Base-by-base conservation (phyloP, 2,888 invertebrate genomes). In the Colostygia pectinataria region DNA sequence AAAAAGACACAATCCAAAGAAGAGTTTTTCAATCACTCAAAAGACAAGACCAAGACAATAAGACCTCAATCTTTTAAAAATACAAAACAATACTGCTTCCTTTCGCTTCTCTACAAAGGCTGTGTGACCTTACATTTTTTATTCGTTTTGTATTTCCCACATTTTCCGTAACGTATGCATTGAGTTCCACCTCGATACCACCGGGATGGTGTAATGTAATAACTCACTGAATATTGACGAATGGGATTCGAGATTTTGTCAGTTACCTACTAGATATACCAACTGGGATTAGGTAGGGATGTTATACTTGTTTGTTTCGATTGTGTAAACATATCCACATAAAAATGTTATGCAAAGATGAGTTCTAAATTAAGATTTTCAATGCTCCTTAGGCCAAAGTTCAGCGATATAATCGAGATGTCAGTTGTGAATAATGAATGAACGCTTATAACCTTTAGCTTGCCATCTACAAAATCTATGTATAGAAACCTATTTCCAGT, bases 161-260 rank as follows among this genome's bases (percentile, higher is more conserved):
- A 40, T 48, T 15, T 42, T 32, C 42, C 12, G 41, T 47, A 52
- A 43, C 43, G 36, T 53, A 53, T 52, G 55, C 52, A 51, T 48
- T 32, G 52, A 44, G 29, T 48, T 50, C 18, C 44, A 44, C 44
- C 44, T 39, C 38, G 25, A 38, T 25, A 41, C 52, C 52, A 27
- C 34, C 9, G 55, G 52, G 44, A 52, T 20, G 33, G 12, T 8
- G 52, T 34, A 52, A 55, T 52, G 52, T 55, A 55, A 55, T 55
- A 55, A 52, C 52, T 48, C 12, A 8, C 36, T 42, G 55, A 48
- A 48, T 49, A 53, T 53, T 53, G 53, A 53, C 40, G 53, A 48
- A 53, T 48, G 40, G 36, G 13, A 47, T 15, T 41, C 27, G 33
- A 44, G 34, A 40, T 44, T 50, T 40, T 50, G 40, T 39, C 25